A percentile compares a stretch with the other conserved stretches of the same genome.
phyloP scores from a whole-genome alignment of 2,113 vertebrate species.

The Oncorhynchus keta region DNA sequence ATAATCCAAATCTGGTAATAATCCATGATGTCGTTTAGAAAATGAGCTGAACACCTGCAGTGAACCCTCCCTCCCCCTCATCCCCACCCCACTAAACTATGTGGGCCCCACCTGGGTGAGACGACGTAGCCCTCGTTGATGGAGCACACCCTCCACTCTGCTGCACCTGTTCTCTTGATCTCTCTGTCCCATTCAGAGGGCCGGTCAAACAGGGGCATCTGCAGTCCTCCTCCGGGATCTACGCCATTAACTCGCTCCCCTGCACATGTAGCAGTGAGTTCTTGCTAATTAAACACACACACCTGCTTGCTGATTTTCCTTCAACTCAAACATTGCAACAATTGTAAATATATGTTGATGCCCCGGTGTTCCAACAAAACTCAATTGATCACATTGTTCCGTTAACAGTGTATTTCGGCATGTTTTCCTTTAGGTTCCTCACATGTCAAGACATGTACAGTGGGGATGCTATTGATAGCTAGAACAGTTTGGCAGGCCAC shows the following conservation, averaged over 20 bases:
- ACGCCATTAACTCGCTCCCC: conserved; percentile 80
- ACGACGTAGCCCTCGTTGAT: conserved; percentile 88
- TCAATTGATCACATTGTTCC: too few relatives aligned
- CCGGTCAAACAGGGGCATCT: conserved; percentile 87
- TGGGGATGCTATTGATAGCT: neutral
- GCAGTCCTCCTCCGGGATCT: conserved; percentile 73
- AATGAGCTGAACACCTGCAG: neutral
- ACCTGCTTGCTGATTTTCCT: too few relatives aligned
- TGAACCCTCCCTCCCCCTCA: neutral
- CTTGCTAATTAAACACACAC: neutral
- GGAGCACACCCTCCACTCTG: conserved; percentile 93
- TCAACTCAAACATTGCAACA: too few relatives aligned
- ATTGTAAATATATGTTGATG: too few relatives aligned
- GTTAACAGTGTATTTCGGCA: neutral
- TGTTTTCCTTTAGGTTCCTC: neutral
- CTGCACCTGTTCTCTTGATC: conserved; percentile 91
- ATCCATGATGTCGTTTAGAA: conserved; percentile 11
- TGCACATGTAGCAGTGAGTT: conserved; percentile 41
- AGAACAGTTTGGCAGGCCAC: neutral
- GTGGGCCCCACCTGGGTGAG: conserved; percentile 81
- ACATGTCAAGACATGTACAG: neutral
- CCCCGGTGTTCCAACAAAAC: too few relatives aligned
- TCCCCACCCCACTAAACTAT: neutral
- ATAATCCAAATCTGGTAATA: conserved; percentile 7
- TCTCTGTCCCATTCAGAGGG: conserved; percentile 94